These are phyloP conservation scores for Stichodactyla mertensii DNA, from an alignment of 64 coral and sea anemone genomes.

Conservation along the genomic window DNA sequence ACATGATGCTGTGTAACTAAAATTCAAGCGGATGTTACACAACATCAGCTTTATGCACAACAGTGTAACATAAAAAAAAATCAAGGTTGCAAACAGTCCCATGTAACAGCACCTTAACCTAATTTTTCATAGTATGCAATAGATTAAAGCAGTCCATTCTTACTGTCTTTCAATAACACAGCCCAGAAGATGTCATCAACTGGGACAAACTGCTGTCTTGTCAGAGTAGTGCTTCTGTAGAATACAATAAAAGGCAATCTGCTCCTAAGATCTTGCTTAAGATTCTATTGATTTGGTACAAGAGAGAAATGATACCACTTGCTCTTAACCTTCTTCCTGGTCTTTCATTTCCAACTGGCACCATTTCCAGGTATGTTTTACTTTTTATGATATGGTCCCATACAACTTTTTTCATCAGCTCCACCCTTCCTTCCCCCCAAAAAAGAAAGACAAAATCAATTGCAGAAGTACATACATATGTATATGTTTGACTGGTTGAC, in stretches of 20 bases:
- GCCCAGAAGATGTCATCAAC: neutral
- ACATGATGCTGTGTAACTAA: no score
- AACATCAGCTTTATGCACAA: no score
- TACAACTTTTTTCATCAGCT: no score
- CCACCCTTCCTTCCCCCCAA: neutral
- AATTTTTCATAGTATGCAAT: no score
- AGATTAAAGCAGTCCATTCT: neutral
- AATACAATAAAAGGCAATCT: neutral
- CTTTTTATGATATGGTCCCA: no score
- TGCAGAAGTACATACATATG: no score
- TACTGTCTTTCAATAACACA: neutral
- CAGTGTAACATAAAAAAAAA: no score
- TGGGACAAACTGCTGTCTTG: neutral
- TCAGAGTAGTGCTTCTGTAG: neutral
- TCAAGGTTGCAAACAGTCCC: no score
- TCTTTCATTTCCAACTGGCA: neutral
- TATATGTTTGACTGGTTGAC: no score
- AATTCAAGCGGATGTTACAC: no score
- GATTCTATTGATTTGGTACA: constrained; percentile 15
- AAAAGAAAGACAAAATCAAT: neutral
- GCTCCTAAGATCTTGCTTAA: constrained; percentile 12
- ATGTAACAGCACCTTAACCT: no score
- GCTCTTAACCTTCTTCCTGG: constrained; percentile 30
- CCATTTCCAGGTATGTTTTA: neutral
- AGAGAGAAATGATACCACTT: constrained; percentile 15